Percentiles rank a stretch among this genome's conserved stretches.
Evolutionary conservation across 2,113 vertebrate genomes (phyloP).

Genomic region (Leucopsar rothschildi): DNA sequence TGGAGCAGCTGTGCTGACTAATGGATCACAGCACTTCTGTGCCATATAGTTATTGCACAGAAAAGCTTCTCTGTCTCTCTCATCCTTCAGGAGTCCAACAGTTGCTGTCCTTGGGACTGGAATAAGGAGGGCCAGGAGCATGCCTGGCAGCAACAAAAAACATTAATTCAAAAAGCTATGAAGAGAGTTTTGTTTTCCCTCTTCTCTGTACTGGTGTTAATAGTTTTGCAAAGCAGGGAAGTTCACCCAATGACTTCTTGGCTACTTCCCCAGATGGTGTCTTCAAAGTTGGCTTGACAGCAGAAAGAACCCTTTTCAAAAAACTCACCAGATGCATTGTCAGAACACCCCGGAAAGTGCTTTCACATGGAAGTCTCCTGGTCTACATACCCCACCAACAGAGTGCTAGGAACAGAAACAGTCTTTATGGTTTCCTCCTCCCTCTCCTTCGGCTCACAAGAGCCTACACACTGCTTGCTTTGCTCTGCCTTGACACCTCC

Average conservation of each 20-base stretch:
- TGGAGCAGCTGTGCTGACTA: conserved; percentile 59
- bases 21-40: conserved; percentile 54
- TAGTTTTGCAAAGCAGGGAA: conserved; percentile 40
- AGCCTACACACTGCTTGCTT: neutral
- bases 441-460: neutral
- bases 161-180: conserved; percentile 49
- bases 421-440: neutral
- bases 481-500: neutral
- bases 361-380: neutral
- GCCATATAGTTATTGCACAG: conserved; percentile 49
- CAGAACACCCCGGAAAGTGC: neutral
- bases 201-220: conserved; percentile 1
- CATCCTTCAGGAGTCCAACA: conserved; percentile 57
- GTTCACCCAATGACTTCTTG: conserved; percentile 42
- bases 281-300: conserved; percentile 31
- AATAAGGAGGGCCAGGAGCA: conserved; percentile 26
- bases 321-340: neutral
- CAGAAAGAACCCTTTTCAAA: conserved; percentile 4
- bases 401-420: neutral
- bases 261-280: conserved; percentile 37
- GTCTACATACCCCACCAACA: neutral
- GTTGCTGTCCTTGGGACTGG: conserved; percentile 55
- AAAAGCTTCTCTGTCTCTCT: conserved; percentile 52
- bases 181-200: conserved; percentile 55
- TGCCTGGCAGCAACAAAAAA: conserved; percentile 35